Evolutionary conservation across 2,113 vertebrate species (phyloP), one percentile per base, ranked within the genome.

Genomic region (Ardeotis arabs): DNA sequence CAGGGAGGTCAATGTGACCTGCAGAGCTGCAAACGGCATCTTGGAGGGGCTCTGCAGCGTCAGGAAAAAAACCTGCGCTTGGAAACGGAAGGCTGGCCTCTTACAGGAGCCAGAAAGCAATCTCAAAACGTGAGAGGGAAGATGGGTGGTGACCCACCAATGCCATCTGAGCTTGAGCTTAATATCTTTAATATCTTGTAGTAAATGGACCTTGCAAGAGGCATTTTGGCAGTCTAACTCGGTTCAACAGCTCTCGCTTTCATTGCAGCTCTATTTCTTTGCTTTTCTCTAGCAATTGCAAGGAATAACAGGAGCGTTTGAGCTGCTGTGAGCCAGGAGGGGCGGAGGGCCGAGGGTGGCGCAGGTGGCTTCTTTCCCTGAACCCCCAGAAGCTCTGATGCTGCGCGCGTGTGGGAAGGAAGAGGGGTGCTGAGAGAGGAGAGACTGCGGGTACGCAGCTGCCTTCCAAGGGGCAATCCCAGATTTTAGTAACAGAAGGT

Each of bases 391-490:
- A 89, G 64, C 58, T 72, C 39, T 78, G 73, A 63, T 55, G 69
- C 33, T 47, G n/a, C 78, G 29, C 14, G 5, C 31, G 33, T 0
- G 6, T 52, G 39, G 62, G 53, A 89, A 77, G 45, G 53, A 55
- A 52, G 31, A 22, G 1, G 20, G 64, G 23, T 84, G 73, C 28
- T 25, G 81, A 52, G 50, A 50, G 64, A 91, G 63, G 53, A 69
- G 62, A 73, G 45, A 27, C 10, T 0, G 0, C 58, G n/a, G 29
- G 22, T 68, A 31, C 1, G 0, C 14, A 29, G 50, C 50, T 2
- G 6, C 62, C 27, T 80, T 47, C 63, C 53, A 29, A 64, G 45
- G 14, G n/a, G 3, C 35, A 33, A 29, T 91, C 49, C 2, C 25
- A 47, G 37, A 23, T 49, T 80, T 86, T 58, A 70, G 75, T 14